Conservation (phyloP, 2,888 invertebrate genomes). For the Sphecodes monilicornis region DNA sequence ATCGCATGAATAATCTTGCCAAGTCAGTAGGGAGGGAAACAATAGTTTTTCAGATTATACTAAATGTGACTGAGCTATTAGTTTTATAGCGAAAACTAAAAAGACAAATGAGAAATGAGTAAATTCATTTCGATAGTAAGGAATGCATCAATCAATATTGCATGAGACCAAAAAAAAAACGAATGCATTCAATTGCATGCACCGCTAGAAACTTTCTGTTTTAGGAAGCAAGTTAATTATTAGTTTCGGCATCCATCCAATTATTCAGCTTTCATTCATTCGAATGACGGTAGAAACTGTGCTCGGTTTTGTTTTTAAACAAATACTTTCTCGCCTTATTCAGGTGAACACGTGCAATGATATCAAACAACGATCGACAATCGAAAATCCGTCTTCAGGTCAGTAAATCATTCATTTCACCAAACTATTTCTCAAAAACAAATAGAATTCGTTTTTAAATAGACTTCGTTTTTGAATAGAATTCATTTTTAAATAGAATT, state of each 20-base stretch:
- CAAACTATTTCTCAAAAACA: background rate
- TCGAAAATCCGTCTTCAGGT: slow-evolving; percentile 54
- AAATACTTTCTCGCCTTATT: slow-evolving; percentile 40
- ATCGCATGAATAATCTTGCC: slow-evolving; percentile 8
- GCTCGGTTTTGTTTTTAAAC: slow-evolving; percentile 29
- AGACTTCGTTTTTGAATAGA: no score
- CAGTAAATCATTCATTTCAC: slow-evolving; percentile 37
- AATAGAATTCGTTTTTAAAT: no score
- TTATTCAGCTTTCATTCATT: background rate
- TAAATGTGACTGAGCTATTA: background rate
- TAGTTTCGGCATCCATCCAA: background rate
- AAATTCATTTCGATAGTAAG: background rate
- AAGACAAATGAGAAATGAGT: background rate
- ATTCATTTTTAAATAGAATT: no score
- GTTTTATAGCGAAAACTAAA: background rate
- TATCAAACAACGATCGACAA: slow-evolving; percentile 46
- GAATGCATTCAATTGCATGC: slow-evolving; percentile 31
- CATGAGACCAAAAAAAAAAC: slow-evolving; percentile 20
- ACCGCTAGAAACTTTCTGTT: slow-evolving; percentile 10
- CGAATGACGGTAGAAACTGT: background rate
- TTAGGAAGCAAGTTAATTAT: slow-evolving; percentile 2
- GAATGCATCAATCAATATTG: slow-evolving; percentile 50
- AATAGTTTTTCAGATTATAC: background rate
- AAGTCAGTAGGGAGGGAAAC: background rate
- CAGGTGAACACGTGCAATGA: slow-evolving; percentile 43